phyloP scores from a whole-genome alignment of 2,888 invertebrate genomes.

The Galerucella nymphaeae region DNA sequence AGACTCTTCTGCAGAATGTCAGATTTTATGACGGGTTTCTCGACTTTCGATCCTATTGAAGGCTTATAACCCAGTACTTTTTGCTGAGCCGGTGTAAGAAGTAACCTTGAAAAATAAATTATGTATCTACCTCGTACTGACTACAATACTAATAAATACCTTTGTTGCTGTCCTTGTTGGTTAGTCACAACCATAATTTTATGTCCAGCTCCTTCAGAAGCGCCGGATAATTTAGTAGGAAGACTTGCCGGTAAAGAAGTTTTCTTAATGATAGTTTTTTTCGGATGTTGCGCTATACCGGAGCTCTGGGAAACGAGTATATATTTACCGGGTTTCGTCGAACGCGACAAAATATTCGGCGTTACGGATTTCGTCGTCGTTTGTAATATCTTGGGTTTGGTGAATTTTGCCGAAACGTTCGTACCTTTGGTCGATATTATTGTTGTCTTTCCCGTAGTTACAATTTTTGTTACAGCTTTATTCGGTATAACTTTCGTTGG shows the following conservation, averaged over 20 bases:
- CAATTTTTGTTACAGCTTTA: slow-evolving; percentile 32
- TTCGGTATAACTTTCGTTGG: slow-evolving; percentile 23
- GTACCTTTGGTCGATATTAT: slow-evolving; percentile 13
- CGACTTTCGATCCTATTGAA: slow-evolving; percentile 39
- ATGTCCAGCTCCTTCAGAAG: slow-evolving; percentile 60
- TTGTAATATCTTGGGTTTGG: slow-evolving; percentile 37
- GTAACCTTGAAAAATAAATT: slow-evolving; percentile 55
- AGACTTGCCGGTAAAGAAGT: slow-evolving; percentile 61
- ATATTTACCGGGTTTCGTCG: slow-evolving; percentile 51
- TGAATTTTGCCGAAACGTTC: slow-evolving; percentile 17
- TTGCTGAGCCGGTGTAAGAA: slow-evolving; percentile 72
- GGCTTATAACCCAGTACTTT: slow-evolving; percentile 69
- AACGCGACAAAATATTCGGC: slow-evolving; percentile 37
- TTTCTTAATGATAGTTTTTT: slow-evolving; percentile 60
- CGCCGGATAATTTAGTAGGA: slow-evolving; percentile 63
- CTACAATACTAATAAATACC: slow-evolving; percentile 47
- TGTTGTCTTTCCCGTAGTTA: slow-evolving; percentile 4
- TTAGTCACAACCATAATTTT: slow-evolving; percentile 75
- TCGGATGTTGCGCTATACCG: slow-evolving; percentile 46
- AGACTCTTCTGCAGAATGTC: slow-evolving; percentile 48
- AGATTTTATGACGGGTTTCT: slow-evolving; percentile 52
- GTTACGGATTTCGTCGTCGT: not conserved
- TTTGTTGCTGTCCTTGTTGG: slow-evolving; percentile 71
- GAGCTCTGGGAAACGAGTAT: slow-evolving; percentile 45
- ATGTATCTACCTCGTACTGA: not conserved